phyloP scores from a whole-genome alignment of 2,113 vertebrate species.

The Phylloscopus whistleri region DNA sequence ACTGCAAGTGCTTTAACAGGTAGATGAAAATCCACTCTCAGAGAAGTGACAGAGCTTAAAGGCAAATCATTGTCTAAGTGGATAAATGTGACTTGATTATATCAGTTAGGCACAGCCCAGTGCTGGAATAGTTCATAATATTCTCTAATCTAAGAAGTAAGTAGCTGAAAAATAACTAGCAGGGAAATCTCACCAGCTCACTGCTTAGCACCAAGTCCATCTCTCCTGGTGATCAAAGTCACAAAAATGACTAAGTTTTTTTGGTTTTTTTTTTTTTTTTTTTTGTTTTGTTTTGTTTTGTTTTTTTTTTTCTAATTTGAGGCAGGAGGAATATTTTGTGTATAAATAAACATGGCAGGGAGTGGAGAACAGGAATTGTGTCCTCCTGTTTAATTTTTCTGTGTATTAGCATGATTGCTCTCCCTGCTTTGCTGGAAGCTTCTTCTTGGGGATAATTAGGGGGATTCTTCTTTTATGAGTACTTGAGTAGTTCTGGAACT shows the following conservation, averaged over 20 bases:
- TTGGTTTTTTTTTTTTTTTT: neutral
- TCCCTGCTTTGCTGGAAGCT: neutral
- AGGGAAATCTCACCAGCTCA: neutral
- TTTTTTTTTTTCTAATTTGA: neutral
- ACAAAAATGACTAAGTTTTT: neutral
- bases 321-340: neutral
- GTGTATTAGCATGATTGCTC: neutral
- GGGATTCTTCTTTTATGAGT: neutral
- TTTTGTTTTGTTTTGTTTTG: too few relatives aligned
- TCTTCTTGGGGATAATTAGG: neutral
- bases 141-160: neutral
- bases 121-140: neutral
- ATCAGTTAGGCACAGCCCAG: neutral
- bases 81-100: neutral
- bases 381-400: neutral
- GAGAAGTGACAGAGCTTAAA: neutral
- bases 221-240: neutral
- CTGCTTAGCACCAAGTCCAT: neutral
- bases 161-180: neutral
- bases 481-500: neutral
- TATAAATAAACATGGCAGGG: neutral
- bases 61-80: neutral
- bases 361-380: neutral
- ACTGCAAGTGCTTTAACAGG: neutral
- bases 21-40: neutral